Evolutionary conservation across 30 jellyfish, hydroid and myxozoan genomes (phyloP).

Genomic region (Cassiopea andromeda): DNA sequence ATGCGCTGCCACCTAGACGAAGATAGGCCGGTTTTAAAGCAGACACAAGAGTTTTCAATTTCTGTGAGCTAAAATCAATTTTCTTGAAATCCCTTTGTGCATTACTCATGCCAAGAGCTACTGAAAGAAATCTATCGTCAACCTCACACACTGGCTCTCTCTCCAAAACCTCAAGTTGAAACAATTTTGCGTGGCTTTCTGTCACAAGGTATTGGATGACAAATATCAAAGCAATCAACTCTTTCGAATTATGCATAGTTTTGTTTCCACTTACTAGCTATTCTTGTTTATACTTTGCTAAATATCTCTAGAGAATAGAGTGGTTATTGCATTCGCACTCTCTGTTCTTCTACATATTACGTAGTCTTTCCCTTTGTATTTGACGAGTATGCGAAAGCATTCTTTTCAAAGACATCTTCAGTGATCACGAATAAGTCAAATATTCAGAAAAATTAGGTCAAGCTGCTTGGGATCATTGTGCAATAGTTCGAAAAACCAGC

Average conservation of each 20-base stretch:
- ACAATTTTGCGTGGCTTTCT: conserved; percentile 12
- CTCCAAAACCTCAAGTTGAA: conserved; percentile 28
- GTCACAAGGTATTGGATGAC: neutral
- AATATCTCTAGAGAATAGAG: neutral
- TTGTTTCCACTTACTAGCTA: neutral
- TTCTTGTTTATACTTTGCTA: neutral
- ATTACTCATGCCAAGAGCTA: conserved; percentile 66
- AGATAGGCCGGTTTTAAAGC: conserved; percentile 87
- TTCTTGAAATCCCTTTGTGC: conserved; percentile 43
- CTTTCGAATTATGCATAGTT: neutral
- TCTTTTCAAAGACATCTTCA: neutral
- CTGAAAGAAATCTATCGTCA: conserved; percentile 74
- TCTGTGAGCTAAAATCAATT: conserved; percentile 50
- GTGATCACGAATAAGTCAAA: conserved; percentile 21
- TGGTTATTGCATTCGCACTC: neutral
- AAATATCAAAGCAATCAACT: neutral
- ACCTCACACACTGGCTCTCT: conserved; percentile 64
- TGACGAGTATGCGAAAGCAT: neutral
- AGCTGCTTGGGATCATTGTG: conserved; percentile 43
- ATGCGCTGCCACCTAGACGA: conserved; percentile 87
- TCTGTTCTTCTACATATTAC: neutral
- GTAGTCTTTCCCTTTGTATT: neutral
- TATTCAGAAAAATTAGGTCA: conserved; percentile 19
- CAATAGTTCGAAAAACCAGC: conserved; percentile 1
- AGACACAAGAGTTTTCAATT: conserved; percentile 57